A percentile compares a stretch with the other conserved stretches of the same genome.
These are phyloP conservation scores for Mohoua ochrocephala DNA, from an alignment of 2,113 vertebrate species.

Conservation along the genomic window DNA sequence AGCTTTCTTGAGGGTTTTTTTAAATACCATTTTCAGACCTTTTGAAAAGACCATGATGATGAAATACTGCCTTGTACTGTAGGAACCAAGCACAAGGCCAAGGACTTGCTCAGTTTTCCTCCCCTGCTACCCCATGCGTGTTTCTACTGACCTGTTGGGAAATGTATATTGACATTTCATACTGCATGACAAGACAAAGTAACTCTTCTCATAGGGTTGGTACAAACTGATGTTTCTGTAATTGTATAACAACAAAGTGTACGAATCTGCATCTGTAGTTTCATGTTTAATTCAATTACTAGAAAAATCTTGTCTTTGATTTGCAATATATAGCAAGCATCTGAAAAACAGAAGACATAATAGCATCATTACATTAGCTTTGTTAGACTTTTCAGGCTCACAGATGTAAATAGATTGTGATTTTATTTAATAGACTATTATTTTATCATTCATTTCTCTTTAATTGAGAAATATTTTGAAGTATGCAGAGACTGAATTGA, in stretches of 20 bases:
- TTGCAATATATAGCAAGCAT: slow-evolving; percentile 27
- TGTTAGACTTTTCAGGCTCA: slow-evolving; percentile 54
- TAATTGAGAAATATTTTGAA: slow-evolving; percentile 65
- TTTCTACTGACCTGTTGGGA: background rate
- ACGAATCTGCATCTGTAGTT: background rate
- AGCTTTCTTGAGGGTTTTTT: background rate
- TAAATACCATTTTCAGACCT: background rate
- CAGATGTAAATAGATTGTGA: slow-evolving; percentile 17
- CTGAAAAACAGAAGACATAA: slow-evolving; percentile 38
- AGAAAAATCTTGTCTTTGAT: slow-evolving; percentile 41
- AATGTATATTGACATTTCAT: background rate
- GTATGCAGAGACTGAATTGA: slow-evolving; percentile 37
- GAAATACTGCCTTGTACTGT: background rate
- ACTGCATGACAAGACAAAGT: background rate
- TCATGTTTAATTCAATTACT: background rate
- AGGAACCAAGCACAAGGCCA: background rate
- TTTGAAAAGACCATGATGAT: background rate
- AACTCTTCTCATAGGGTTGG: background rate
- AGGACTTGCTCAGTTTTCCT: background rate
- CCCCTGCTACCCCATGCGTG: background rate
- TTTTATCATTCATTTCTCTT: slow-evolving; percentile 36
- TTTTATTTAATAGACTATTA: slow-evolving; percentile 26
- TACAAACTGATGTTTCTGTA: background rate
- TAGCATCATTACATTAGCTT: slow-evolving; percentile 46
- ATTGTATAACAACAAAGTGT: background rate